These are phyloP conservation scores for Myotis findleyi DNA, from an alignment of 2,797 vertebrate genomes.

Conservation along the genomic window DNA sequence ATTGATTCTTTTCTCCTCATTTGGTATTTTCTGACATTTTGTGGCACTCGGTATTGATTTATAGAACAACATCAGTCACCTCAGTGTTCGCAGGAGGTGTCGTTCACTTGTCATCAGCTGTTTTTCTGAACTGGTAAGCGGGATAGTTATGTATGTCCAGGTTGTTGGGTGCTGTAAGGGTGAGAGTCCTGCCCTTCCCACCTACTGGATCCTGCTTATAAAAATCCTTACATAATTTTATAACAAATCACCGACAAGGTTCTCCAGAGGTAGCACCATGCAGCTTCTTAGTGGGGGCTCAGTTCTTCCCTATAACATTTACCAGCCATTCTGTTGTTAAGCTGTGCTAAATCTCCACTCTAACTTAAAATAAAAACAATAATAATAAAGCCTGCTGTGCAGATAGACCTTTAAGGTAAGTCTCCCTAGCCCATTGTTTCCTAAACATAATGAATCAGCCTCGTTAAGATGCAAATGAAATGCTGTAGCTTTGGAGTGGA, in stretches of 20 bases:
- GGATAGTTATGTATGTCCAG: slow-evolving; percentile 79
- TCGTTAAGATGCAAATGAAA: slow-evolving; percentile 31
- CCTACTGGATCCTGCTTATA: neutral
- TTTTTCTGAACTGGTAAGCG: slow-evolving; percentile 92
- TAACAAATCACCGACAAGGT: neutral
- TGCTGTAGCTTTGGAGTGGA: neutral
- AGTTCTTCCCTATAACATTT: neutral
- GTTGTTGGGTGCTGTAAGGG: slow-evolving; percentile 76
- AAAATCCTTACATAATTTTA: neutral
- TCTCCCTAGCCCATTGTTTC: neutral
- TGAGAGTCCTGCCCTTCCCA: slow-evolving; percentile 25
- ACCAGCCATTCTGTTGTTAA: neutral
- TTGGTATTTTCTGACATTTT: slow-evolving; percentile 97
- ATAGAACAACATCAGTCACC: slow-evolving; percentile 91
- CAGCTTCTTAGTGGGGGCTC: neutral
- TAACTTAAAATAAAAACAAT: neutral
- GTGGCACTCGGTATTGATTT: slow-evolving; percentile 94
- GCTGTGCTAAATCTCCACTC: neutral
- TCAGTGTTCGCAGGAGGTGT: slow-evolving; percentile 91
- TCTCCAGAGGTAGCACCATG: neutral
- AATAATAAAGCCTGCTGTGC: neutral
- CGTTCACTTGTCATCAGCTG: slow-evolving; percentile 95
- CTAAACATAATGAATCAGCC: neutral
- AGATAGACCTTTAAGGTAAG: neutral
- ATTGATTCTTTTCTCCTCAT: slow-evolving; percentile 93